Evolutionary conservation across 1,140 invertebrate genomes (phyloP), one percentile per base, ranked within the genome.

Genomic region (Cecropterus lyciades): DNA sequence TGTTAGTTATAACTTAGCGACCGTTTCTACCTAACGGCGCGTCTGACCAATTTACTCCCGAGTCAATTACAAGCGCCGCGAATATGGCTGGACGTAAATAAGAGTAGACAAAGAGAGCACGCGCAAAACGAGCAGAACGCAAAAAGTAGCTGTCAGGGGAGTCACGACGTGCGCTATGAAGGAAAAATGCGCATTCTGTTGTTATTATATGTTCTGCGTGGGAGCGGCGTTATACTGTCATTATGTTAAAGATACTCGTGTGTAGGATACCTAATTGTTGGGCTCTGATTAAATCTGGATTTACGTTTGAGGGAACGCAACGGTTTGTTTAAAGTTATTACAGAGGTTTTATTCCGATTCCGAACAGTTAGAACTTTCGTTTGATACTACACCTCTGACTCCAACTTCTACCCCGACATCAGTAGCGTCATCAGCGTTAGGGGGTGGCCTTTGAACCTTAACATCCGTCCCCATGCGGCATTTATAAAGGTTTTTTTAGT

Each of bases 141-240:
- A 80, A 77, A 80, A 83, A 83, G 75, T 82, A 80, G 80, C 80
- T 80, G 80, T 83, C 80, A 83, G 71, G 62, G 69, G 37, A 64
- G 78, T 80, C 80, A 83, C 80, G 80, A 83, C 69, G 77, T 76
- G 74, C 67, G 42, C 65, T 74, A 70, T 73, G 72, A 74, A 63
- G 55, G 63, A 74, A 70, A 69, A 59, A 45, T 40, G 55, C 42
- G 20, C 55, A 27, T 57, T 57, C 55, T 45, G 37, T 45, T 17
- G 55, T 57, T 57, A 57, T 45, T 57, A 45, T n/a, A 16, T 57
- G 30, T 3, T 43, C 43, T 57, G 42, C 55, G 55, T 57, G 55
- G 55, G 55, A 57, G 55, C 55, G 11, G 15, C 40, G 30, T 10
- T 45, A n/a, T 57, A 24, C 55, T 57, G 55, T 57, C 55, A 57